Base-by-base conservation (phyloP, 2,113 vertebrate genomes). In the Lucifuga dentata region DNA sequence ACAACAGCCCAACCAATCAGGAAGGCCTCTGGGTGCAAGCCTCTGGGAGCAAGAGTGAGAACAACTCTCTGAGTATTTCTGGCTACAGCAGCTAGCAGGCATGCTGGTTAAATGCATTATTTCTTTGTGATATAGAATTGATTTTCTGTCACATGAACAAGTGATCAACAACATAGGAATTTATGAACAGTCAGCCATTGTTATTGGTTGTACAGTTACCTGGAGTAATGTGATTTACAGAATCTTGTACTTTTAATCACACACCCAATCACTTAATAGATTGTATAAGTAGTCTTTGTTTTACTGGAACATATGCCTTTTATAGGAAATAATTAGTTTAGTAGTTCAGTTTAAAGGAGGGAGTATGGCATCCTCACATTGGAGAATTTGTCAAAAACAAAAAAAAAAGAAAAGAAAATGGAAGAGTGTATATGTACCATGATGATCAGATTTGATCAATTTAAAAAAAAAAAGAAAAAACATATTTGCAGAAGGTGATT, bases 1-100 rank as follows among this genome's bases (percentile, higher is more conserved):
- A 86, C 80, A 80, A 87, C 84, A 86, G 79, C 50, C 15, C 57
- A 69, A 69, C 88, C 88, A 91, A 88, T 90, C 84, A 86, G 83
- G 41, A 55, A 38, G 12, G 41, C 23, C 23, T 26, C 33, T n/a
- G 26, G 26, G 26, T 21, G 46, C 9, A 78, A 68, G 60, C 67
- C 58, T 45, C 52, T 62, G 72, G 76, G 77, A 68, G 35, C 16
- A 6, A 32, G 17, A 81, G 45, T 15, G 38, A 80, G 67, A 17
- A 46, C 43, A 40, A 8, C 62, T 61, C 62, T 51, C 24, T 36
- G 15, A 10, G 39, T 33, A 46, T 39, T 71, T 40, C n/a, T 50
- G 58, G 40, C 45, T 35, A 32, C 20, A 55, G 17, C 57, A 2
- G 17, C 35, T 12, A 48, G 24, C 29, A 55, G 35, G 29, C 6